Conservation (phyloP, 2,113 vertebrate genomes). For the Nannobrachium achirus region DNA sequence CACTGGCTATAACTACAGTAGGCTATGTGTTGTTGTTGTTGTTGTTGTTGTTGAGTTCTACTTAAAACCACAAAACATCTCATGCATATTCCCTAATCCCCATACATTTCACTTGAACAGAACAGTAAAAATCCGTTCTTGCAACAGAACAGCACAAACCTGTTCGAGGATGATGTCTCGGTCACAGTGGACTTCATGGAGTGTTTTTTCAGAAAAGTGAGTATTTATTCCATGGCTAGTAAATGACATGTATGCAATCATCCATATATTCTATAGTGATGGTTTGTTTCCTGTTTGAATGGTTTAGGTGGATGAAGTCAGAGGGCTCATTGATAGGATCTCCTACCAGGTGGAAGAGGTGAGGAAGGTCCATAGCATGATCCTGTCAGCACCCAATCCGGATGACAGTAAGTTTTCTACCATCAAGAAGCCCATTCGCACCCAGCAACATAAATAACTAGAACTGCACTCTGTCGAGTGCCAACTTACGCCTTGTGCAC, state of each 20-base stretch:
- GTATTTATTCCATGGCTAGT: conserved; percentile 9
- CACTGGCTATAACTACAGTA: too few species aligned
- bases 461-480: too few species aligned
- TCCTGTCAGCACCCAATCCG: conserved; percentile 93
- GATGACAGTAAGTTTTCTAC: conserved; percentile 86
- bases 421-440: background rate
- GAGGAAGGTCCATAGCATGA: conserved; percentile 92
- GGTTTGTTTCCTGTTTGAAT: background rate
- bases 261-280: too few species aligned
- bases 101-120: too few species aligned
- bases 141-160: too few species aligned
- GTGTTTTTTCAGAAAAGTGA: conserved; percentile 92
- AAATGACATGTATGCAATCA: background rate
- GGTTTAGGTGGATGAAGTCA: conserved; percentile 90
- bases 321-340: conserved; percentile 85
- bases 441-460: too few species aligned
- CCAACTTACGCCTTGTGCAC: too few species aligned
- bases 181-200: conserved; percentile 91
- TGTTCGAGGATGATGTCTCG: conserved; percentile 81
- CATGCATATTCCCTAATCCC: too few species aligned
- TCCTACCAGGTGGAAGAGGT: conserved; percentile 89
- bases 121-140: too few species aligned
- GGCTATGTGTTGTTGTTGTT: too few species aligned
- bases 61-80: too few species aligned
- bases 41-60: too few species aligned